phyloP scores from a whole-genome alignment of 2,797 vertebrate species.

The Triplophysa bombifrons region DNA sequence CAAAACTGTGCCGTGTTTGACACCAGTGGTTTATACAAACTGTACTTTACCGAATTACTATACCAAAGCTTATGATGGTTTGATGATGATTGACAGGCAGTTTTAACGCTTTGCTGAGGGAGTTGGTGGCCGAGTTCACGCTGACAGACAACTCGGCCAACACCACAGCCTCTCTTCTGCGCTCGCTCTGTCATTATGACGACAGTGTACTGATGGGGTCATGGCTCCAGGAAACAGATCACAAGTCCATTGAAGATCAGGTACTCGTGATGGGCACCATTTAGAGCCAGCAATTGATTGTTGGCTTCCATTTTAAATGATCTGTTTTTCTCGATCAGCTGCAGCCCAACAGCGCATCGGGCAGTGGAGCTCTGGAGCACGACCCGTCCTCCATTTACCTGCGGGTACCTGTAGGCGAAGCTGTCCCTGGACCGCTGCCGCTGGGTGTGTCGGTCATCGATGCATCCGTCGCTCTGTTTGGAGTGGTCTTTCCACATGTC shows the following conservation, averaged over 20 bases:
- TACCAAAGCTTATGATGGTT: background rate
- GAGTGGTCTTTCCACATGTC: slow-evolving; percentile 97
- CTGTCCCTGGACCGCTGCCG: slow-evolving; percentile 93
- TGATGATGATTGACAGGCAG: slow-evolving; percentile 78
- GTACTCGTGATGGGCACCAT: slow-evolving; percentile 47
- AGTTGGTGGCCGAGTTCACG: slow-evolving; percentile 97
- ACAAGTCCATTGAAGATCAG: slow-evolving; percentile 99
- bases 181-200: slow-evolving; percentile 97
- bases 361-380: slow-evolving; percentile 95
- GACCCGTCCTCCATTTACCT: slow-evolving; percentile 98
- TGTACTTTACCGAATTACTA: too few species aligned
- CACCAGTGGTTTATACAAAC: too few species aligned
- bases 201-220: slow-evolving; percentile 98
- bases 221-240: slow-evolving; percentile 98
- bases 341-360: slow-evolving; percentile 97
- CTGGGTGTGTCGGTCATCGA: slow-evolving; percentile 97
- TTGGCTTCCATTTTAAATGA: background rate
- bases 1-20: too few species aligned
- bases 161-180: slow-evolving; percentile 95
- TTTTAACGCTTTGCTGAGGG: slow-evolving; percentile 93
- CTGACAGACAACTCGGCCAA: slow-evolving; percentile 98
- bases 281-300: background rate
- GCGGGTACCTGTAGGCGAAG: slow-evolving; percentile 91
- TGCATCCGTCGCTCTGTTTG: slow-evolving; percentile 95
- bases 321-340: slow-evolving; percentile 72